Conservation (phyloP, 2,888 invertebrate genomes). For the Ametastegia equiseti region DNA sequence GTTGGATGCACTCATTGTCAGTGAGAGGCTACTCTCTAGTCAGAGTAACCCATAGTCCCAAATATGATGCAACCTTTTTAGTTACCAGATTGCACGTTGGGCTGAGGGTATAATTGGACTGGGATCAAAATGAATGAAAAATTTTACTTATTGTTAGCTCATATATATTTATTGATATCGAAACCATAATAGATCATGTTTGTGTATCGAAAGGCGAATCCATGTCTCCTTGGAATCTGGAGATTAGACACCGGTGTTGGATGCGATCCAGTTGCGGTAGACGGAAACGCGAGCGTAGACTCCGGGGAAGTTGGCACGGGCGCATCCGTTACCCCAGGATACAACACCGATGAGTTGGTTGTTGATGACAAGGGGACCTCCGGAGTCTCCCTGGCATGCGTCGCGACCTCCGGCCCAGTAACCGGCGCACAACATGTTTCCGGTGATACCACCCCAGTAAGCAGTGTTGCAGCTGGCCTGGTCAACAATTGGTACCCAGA, state of each 20-base stretch:
- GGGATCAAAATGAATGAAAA: too few relatives aligned
- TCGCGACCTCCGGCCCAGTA: conserved; percentile 33
- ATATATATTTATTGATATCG: too few relatives aligned
- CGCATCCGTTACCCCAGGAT: conserved; percentile 43
- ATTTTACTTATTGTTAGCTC: too few relatives aligned
- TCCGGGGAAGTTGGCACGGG: conserved; percentile 25
- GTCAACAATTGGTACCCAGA: conserved; percentile 4
- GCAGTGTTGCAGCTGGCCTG: conserved; percentile 23
- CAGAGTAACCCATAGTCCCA: too few relatives aligned
- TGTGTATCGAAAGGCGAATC: too few relatives aligned
- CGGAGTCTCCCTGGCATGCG: conserved; percentile 46
- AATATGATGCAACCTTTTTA: too few relatives aligned
- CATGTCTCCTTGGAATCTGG: too few relatives aligned
- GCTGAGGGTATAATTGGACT: too few relatives aligned
- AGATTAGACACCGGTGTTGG: conserved; percentile 20
- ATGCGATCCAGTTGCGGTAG: conserved; percentile 2
- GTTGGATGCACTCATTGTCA: too few relatives aligned
- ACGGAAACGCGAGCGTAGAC: conserved; percentile 29
- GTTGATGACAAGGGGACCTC: conserved; percentile 38
- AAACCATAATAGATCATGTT: too few relatives aligned
- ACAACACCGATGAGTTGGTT: conserved; percentile 35
- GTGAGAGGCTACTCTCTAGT: too few relatives aligned
- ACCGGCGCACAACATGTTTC: conserved; percentile 40
- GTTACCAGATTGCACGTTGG: too few relatives aligned
- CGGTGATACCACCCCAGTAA: conserved; percentile 51